These are phyloP conservation scores for Bellardia pandia DNA, from an alignment of 2,888 invertebrate genomes.

Conservation along the genomic window DNA sequence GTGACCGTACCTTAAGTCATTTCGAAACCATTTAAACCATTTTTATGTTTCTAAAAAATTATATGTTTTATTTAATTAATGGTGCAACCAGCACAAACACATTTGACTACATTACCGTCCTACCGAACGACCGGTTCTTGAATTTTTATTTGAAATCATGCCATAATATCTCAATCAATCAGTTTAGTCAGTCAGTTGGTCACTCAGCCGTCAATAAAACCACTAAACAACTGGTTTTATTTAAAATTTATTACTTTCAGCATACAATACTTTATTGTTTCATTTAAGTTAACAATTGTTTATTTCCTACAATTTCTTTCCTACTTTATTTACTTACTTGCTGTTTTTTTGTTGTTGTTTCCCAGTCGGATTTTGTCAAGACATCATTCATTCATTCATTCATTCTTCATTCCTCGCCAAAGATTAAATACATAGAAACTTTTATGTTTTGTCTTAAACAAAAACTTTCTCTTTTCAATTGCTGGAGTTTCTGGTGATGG, in stretches of 20 bases:
- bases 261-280: conserved; percentile 43
- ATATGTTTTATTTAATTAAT: conserved; percentile 18
- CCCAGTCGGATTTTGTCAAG: conserved; percentile 51
- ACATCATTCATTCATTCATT: conserved; percentile 25
- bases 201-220: conserved; percentile 33
- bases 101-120: not conserved
- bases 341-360: not conserved
- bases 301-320: conserved; percentile 41
- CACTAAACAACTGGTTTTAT: conserved; percentile 39
- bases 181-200: conserved; percentile 40
- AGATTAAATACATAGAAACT: conserved; percentile 46
- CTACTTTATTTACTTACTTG: not conserved
- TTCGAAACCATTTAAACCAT: no score
- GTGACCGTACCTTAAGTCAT: no score
- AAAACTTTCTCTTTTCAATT: conserved; percentile 71
- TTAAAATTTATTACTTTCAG: not conserved
- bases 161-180: conserved; percentile 21
- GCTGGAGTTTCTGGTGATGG: conserved; percentile 10
- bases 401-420: not conserved
- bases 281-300: conserved; percentile 27
- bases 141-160: not conserved
- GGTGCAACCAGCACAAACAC: not conserved
- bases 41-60: conserved; percentile 1
- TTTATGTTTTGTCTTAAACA: not conserved
- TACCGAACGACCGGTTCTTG: conserved; percentile 29